phyloP scores from a whole-genome alignment of 2,113 vertebrate genomes.

The Taxidea taxus region DNA sequence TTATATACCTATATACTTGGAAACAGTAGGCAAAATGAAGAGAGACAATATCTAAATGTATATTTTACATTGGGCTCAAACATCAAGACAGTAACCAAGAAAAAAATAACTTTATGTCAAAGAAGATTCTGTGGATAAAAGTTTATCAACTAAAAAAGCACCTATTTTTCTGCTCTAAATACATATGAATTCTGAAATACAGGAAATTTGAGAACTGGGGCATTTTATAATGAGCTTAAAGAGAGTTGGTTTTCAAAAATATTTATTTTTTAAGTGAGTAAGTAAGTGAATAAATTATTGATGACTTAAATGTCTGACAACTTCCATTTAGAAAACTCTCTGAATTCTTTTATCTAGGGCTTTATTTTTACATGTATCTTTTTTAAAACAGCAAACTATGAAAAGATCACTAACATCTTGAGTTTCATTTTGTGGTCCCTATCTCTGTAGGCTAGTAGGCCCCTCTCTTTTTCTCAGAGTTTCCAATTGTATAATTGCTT shows the following conservation, averaged over 20 bases:
- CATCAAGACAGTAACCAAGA: not conserved
- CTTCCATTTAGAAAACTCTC: not conserved
- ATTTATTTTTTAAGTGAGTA: not conserved
- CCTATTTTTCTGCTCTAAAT: not conserved
- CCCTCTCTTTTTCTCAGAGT: not conserved
- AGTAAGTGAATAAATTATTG: not conserved
- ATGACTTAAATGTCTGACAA: not conserved
- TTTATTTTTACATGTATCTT: not conserved
- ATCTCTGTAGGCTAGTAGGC: not conserved
- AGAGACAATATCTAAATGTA: not conserved
- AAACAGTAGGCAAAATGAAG: not conserved
- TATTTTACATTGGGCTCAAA: not conserved
- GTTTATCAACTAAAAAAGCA: not conserved
- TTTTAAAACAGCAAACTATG: not conserved
- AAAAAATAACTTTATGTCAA: not conserved
- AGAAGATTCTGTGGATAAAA: not conserved
- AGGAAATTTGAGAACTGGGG: not conserved
- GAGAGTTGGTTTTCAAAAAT: not conserved
- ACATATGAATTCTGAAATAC: not conserved
- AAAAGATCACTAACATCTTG: not conserved
- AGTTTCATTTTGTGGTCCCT: not conserved
- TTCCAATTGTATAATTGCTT: conserved; percentile 53
- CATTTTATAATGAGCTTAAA: not conserved
- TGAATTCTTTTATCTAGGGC: not conserved
- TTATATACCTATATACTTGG: not conserved